Conservation (phyloP, 2,888 invertebrate genomes). For the Lepidocyrtoides sp. region DNA sequence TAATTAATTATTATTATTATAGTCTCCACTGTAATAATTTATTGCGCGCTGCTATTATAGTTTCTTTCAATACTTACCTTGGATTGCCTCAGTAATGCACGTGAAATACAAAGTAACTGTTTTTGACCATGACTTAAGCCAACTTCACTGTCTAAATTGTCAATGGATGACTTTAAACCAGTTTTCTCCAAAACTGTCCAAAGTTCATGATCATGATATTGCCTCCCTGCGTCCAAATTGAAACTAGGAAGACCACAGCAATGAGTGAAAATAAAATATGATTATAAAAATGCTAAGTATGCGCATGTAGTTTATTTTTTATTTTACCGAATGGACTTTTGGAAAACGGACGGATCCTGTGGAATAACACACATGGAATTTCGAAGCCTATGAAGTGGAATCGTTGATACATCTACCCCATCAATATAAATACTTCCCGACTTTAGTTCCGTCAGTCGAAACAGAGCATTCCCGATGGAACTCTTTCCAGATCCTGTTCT, state of each 20-base stretch:
- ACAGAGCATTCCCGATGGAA: slow-evolving; percentile 88
- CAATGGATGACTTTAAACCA: slow-evolving; percentile 87
- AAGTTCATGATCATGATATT: slow-evolving; percentile 86
- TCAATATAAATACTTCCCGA: slow-evolving; percentile 88
- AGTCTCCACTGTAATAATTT: too few relatives aligned
- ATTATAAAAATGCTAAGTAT: too few relatives aligned
- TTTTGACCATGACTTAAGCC: slow-evolving; percentile 89
- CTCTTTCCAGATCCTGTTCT: slow-evolving; percentile 88
- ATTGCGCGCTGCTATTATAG: too few relatives aligned
- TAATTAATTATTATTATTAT: not conserved
- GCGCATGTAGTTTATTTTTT: too few relatives aligned
- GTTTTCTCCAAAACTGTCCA: slow-evolving; percentile 88
- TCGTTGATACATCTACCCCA: slow-evolving; percentile 87
- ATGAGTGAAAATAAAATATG: too few relatives aligned
- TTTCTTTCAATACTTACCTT: too few relatives aligned
- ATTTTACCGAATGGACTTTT: slow-evolving; percentile 81
- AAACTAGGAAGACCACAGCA: too few relatives aligned
- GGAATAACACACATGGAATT: slow-evolving; percentile 88
- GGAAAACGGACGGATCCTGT: slow-evolving; percentile 90
- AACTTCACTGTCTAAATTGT: slow-evolving; percentile 87
- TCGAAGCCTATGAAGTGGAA: slow-evolving; percentile 88
- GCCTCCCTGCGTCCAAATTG: slow-evolving; percentile 87
- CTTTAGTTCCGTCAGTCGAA: slow-evolving; percentile 89
- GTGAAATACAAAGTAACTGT: slow-evolving; percentile 89
- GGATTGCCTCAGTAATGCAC: slow-evolving; percentile 88